Base-by-base conservation (phyloP, 1,140 invertebrate species). In the Anoplophora glabripennis region DNA sequence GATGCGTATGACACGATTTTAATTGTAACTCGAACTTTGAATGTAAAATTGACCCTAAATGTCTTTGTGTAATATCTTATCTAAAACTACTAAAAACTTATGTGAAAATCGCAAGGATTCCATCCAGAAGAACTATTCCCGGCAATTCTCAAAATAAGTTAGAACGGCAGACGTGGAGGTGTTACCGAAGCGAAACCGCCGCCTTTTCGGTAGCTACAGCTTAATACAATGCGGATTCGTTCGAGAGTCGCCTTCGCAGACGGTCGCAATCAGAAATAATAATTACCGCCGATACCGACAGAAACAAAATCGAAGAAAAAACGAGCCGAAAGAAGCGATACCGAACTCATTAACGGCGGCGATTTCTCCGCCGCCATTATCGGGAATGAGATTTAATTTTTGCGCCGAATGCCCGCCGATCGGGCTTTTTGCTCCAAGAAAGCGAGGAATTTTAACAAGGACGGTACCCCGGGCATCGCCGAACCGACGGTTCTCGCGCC, bases 401-500 rank as follows among this genome's bases (percentile, higher is more conserved):
- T 28, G 21, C 5, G 21, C 21, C 21, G 21, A 28, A 28, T 28
- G 21, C 21, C 21, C 21, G 21, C 2, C 21, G 21, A 28, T 28
- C 21, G 5, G 21, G 21, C 21, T 57, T 57, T 57, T 57, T 49
- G 36, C 45, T 34, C 46, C 46, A 48, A 49, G 45, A 57, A 57
- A 49, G 45, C 37, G 46, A 57, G 51, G 59, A 55, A 57, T 61
- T 61, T 61, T 61, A 61, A 61, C 59, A 61, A 61, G 59, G 51
- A 40, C 44, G 38, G 37, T 45, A 48, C 53, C 59, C 54, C 35
- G 38, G 51, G 59, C 46, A 49, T 52, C 53, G 59, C 47, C 45
- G 59, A 52, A 59, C 51, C 53, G 56, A 49, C 54, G 17, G 10
- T 46, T 10, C 10, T 40, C 18, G 37, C 48, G 51, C 51, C 49